Conservation (phyloP, 2,797 vertebrate genomes). For the Taeniopygia guttata region DNA sequence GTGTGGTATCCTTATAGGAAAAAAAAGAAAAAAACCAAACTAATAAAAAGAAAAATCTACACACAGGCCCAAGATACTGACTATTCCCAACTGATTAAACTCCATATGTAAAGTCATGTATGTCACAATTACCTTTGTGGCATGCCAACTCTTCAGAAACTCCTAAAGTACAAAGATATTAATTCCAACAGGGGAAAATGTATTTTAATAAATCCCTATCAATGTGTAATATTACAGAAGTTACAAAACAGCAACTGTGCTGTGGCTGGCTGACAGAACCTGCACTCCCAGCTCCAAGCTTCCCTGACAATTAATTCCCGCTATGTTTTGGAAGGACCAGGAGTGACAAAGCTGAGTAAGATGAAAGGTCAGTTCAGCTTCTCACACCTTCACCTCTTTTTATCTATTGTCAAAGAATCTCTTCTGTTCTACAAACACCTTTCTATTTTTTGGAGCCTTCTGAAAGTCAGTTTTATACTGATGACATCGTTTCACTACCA, state of each 20-base stretch:
- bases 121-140: background rate
- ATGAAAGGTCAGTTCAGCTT: conserved; percentile 8
- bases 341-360: background rate
- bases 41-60: background rate
- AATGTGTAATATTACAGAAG: background rate
- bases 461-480: background rate
- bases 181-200: background rate
- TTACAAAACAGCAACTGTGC: background rate
- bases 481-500: background rate
- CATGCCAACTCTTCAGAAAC: background rate
- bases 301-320: background rate
- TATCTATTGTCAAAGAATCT: background rate
- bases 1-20: background rate
- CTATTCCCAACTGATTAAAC: background rate
- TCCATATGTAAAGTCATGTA: fast-evolving
- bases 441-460: background rate
- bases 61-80: background rate
- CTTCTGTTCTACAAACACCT: background rate
- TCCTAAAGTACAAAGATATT: background rate
- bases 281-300: fast-evolving
- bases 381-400: background rate
- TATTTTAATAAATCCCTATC: background rate
- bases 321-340: background rate
- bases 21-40: background rate
- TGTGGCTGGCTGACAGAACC: background rate